A percentile compares a stretch with the other conserved stretches of the same genome.
phyloP scores from a whole-genome alignment of 2,113 vertebrate species.

The Steatornis caripensis region DNA sequence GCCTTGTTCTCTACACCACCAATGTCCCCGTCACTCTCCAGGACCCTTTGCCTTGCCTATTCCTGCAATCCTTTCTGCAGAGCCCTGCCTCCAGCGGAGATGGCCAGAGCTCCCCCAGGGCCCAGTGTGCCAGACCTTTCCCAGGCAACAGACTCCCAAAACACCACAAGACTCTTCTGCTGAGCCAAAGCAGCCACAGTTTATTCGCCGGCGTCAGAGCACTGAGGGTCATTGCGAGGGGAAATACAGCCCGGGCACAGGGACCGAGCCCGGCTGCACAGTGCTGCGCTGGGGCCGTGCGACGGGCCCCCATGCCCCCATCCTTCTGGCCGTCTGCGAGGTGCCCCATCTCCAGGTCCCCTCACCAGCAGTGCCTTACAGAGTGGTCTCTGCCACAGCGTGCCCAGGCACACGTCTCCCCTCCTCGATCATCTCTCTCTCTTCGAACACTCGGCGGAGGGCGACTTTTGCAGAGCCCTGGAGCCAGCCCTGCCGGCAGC shows the following conservation, averaged over 20 bases:
- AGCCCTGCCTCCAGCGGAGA: neutral
- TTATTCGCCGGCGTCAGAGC: neutral
- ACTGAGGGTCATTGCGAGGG: neutral
- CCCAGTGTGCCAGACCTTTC: neutral
- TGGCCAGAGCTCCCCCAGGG: neutral
- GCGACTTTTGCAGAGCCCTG: neutral
- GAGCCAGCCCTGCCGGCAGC: neutral
- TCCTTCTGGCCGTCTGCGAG: too few relatives aligned
- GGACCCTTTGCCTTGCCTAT: neutral
- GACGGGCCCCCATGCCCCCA: rapidly evolving
- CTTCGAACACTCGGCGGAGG: neutral
- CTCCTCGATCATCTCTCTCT: rapidly evolving
- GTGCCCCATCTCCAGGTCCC: neutral
- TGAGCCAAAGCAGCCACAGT: neutral
- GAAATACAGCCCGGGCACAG: rapidly evolving
- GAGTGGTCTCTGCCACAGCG: neutral
- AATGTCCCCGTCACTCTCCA: neutral
- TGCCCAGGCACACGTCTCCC: rapidly evolving
- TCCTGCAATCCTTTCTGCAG: neutral
- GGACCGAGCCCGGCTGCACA: neutral
- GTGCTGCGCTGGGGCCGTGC: neutral
- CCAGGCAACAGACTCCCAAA: neutral
- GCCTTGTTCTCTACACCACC: neutral
- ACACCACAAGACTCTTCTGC: neutral
- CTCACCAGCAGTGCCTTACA: neutral